These are phyloP conservation scores for Platichthys flesus DNA, from an alignment of 2,113 vertebrate genomes.

Conservation along the genomic window DNA sequence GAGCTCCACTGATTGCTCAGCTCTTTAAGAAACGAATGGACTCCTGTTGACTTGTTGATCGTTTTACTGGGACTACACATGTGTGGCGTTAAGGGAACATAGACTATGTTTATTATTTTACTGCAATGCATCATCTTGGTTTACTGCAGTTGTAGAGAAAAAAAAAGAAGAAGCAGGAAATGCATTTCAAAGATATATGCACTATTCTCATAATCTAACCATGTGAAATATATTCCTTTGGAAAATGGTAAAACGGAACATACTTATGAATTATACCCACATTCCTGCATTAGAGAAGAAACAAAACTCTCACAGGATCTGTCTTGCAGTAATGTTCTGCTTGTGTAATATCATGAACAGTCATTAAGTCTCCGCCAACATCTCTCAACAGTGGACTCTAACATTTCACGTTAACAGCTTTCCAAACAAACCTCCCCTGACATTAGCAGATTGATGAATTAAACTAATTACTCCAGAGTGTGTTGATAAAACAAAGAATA, in stretches of 20 bases:
- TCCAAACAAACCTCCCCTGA: not conserved
- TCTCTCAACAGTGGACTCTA: not conserved
- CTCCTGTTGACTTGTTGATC: not conserved
- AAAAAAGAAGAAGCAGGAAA: too few species aligned
- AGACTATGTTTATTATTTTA: not conserved
- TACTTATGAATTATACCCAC: not conserved
- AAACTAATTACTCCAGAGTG: not conserved
- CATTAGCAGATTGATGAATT: not conserved
- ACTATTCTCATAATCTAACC: not conserved
- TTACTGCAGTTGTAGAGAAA: too few species aligned
- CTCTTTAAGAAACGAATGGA: conserved; percentile 4
- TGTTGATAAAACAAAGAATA: not conserved
- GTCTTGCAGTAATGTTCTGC: not conserved
- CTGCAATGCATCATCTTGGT: not conserved
- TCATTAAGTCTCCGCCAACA: not conserved
- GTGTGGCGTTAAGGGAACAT: not conserved
- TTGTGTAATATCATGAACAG: not conserved
- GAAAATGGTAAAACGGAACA: not conserved
- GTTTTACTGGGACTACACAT: not conserved
- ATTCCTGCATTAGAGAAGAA: not conserved
- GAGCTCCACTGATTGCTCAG: not conserved
- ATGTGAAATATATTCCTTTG: not conserved
- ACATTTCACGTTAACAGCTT: not conserved
- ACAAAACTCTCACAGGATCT: not conserved
- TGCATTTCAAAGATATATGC: not conserved